Evolutionary conservation across 1,140 invertebrate genomes (phyloP).

Genomic region (Palaemon carinicauda): DNA sequence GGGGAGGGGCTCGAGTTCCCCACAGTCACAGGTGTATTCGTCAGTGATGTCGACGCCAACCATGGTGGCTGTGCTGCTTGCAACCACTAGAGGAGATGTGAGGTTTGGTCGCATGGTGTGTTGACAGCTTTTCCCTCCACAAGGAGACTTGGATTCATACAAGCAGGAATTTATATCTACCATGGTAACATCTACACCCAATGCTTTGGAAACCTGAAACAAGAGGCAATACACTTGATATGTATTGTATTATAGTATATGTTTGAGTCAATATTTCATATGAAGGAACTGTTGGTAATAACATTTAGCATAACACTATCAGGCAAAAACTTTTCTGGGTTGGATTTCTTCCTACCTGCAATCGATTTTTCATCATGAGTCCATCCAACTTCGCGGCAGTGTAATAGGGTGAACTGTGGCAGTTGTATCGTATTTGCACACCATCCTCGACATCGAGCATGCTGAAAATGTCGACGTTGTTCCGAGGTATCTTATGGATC

Average conservation of each 20-base stretch:
- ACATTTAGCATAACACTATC: background rate
- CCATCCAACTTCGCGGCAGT: constrained; percentile 93
- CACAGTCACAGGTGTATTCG: constrained; percentile 88
- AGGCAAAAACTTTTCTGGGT: no score
- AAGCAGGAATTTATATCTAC: constrained; percentile 97
- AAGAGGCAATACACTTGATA: background rate
- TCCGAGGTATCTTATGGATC: constrained; percentile 68
- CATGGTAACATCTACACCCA: constrained; percentile 96
- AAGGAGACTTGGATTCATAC: constrained; percentile 80
- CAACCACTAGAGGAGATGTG: constrained; percentile 87
- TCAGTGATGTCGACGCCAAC: constrained; percentile 91
- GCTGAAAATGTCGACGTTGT: constrained; percentile 95
- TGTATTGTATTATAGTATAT: no score
- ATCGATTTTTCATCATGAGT: constrained; percentile 87
- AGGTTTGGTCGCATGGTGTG: constrained; percentile 45
- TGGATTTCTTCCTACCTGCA: constrained; percentile 66
- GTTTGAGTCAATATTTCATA: background rate
- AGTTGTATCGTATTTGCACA: constrained; percentile 92
- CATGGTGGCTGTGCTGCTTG: constrained; percentile 93
- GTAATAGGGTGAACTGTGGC: constrained; percentile 94
- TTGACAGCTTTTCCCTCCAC: constrained; percentile 44
- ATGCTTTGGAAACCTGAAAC: constrained; percentile 82
- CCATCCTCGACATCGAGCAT: constrained; percentile 74
- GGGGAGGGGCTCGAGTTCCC: constrained; percentile 80
- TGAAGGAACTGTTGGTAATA: background rate